Base-by-base conservation (phyloP, 2,797 vertebrate species). In the Diglossa cyanea region DNA sequence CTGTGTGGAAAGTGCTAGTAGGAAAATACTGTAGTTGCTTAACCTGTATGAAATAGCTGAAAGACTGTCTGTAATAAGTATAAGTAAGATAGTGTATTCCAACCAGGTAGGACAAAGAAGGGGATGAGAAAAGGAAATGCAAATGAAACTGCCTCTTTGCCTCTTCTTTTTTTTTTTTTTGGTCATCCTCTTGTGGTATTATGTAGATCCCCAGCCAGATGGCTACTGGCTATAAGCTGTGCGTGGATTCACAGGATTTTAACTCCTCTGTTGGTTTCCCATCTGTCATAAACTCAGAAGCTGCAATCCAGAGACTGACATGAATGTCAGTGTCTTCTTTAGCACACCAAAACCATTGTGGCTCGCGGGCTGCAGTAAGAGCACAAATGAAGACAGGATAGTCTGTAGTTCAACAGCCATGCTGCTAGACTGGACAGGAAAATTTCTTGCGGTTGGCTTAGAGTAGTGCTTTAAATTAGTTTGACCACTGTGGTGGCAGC, bases 151-250 rank as follows among this genome's bases (percentile, higher is more conserved):
- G 88, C 73, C 10, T 47, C 10, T 35, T 35, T 35, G 35, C 35
- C 35, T 35, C 35, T 21, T 35, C 33, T 61, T 65, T 63, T 70
- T 33, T 24, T 61, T 55, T 68, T 70, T 44, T 24, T 18, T 33
- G 35, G 40, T 77, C 75, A 63, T 93, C 67, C 63, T 91, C 67
- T 82, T 9, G 6, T 94, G 90, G 93, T 86, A 90, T 96, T 94
- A 90, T 93, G 79, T 93, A 67, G 88, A 86, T 93, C 79, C 74
- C 42, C 82, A 92, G 90, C 92, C 93, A 97, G 94, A 96, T 95
- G 95, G 94, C 94, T 92, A 82, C 94, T 95, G 96, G 93, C 90
- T 96, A 82, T 97, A 95, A 95, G 83, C 86, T 95, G 44, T 93
- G 81, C 33, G 72, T 94, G 80, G 90, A 95, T 95, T 96, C 93